Conservation (phyloP, 2,888 invertebrate genomes). For the Microchrysa polita region DNA sequence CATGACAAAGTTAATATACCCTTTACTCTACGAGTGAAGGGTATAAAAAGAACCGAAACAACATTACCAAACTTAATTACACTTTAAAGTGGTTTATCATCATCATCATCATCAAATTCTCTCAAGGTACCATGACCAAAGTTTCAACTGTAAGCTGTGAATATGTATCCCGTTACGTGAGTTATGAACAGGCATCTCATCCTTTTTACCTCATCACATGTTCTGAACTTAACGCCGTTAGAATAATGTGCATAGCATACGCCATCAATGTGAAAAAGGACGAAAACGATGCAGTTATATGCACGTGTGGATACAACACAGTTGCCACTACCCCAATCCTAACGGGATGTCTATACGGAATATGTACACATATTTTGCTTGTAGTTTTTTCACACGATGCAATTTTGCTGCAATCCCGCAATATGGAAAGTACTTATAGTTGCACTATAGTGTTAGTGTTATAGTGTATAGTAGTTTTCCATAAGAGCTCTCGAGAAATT, state of each 20-base stretch:
- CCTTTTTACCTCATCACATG: constrained; percentile 11
- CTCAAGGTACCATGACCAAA: background rate
- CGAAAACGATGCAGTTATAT: too few relatives aligned
- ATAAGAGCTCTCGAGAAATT: constrained; percentile 27
- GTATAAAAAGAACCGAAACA: too few relatives aligned
- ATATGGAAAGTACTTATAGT: background rate
- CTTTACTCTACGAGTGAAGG: too few relatives aligned
- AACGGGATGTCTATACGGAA: too few relatives aligned
- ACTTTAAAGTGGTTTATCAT: constrained; percentile 42
- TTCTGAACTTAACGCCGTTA: too few relatives aligned
- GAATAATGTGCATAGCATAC: too few relatives aligned
- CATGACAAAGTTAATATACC: too few relatives aligned
- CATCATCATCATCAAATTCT: constrained; percentile 37
- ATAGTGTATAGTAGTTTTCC: constrained; percentile 19
- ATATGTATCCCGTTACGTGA: constrained; percentile 8
- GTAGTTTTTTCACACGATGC: background rate
- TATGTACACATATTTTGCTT: too few relatives aligned
- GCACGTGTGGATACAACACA: too few relatives aligned
- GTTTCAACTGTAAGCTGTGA: background rate
- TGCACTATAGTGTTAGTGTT: too few relatives aligned
- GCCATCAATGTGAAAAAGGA: too few relatives aligned
- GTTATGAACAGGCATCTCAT: background rate
- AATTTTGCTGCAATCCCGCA: constrained; percentile 1
- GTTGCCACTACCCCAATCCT: too few relatives aligned
- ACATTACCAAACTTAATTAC: constrained; percentile 39